These are phyloP conservation scores for Xestia xanthographa DNA, from an alignment of 2,888 invertebrate genomes.

Conservation along the genomic window DNA sequence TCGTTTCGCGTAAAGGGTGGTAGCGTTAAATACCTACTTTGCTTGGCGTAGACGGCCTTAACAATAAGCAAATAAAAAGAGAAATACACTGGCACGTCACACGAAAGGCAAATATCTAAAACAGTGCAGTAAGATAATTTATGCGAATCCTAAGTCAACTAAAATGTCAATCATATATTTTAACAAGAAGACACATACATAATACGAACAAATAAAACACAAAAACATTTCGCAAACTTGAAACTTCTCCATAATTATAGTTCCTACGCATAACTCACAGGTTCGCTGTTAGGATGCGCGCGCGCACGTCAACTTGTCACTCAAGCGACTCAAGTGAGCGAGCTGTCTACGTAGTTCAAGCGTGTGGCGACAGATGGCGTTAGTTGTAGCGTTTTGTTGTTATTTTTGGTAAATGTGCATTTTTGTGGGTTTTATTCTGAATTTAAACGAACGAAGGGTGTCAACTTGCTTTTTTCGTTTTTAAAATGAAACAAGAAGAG, in stretches of 20 bases:
- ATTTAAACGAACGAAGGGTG: not conserved
- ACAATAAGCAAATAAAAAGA: not conserved
- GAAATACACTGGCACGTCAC: not conserved
- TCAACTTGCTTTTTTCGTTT: too few relatives aligned
- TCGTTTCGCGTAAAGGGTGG: too few relatives aligned
- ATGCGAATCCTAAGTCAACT: not conserved
- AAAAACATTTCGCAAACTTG: not conserved
- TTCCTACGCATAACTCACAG: slow-evolving; percentile 44
- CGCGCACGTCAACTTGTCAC: slow-evolving; percentile 72
- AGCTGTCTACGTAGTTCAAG: slow-evolving; percentile 73
- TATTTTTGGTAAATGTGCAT: too few relatives aligned
- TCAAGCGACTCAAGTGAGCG: slow-evolving; percentile 69
- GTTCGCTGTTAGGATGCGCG: slow-evolving; percentile 63
- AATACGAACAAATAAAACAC: not conserved
- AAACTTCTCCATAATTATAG: slow-evolving; percentile 15
- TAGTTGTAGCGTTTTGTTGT: slow-evolving; percentile 66
- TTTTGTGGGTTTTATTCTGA: not conserved
- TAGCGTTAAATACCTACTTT: too few relatives aligned
- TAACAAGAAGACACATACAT: not conserved
- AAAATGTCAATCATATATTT: not conserved
- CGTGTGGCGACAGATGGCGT: slow-evolving; percentile 77
- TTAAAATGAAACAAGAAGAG: not conserved
- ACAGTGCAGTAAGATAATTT: not conserved
- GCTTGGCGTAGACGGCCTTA: too few relatives aligned
- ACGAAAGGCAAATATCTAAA: not conserved